Evolutionary conservation across 2,888 invertebrate genomes (phyloP), one percentile per base, ranked within the genome.

Genomic region (Bombyx huttoni): DNA sequence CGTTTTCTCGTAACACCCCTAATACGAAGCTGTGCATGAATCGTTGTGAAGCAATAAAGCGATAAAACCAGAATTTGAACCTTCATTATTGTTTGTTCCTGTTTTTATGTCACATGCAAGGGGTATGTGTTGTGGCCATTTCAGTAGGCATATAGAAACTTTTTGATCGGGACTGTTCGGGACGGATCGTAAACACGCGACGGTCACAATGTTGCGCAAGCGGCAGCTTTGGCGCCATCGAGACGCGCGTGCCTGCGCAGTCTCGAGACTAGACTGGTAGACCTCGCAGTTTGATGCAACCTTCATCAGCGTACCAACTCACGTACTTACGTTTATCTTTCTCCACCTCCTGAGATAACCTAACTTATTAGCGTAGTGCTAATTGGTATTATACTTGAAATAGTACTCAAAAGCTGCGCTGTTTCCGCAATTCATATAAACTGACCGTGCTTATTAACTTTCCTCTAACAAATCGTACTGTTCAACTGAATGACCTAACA

Each of bases 221-320:
- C 64, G 67, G 63, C 62, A 67, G 68, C 64, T 65, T 70, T 79
- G 86, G 86, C 85, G 87, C 86, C 87, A 78, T 69, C 70, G 82
- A 88, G 87, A 88, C 87, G 88, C 86, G 82, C 86, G 83, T 77
- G 85, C 86, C 67, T 73, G 82, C 80, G 81, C 84, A 85, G 82
- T 76, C 84, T 80, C 83, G 65, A 82, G 81, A 82, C 78, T 77
- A 75, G 77, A 87, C 87, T 87, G 87, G 70, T 75, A 74, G 74
- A 78, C 83, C 81, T 85, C 85, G 85, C 87, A 84, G 85, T 85
- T 85, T 78, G 69, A 81, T 86, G 80, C 82, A 87, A 84, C 87
- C 87, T 88, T 82, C 82, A 73, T 73, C 75, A 81, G 82, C 78
- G 78, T 86, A 87, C 24, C 24, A 87, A 86, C 83, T 87, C 84